Percentiles rank a stretch among this genome's conserved stretches.
These are phyloP conservation scores for Pseudochromis fuscus DNA, from an alignment of 2,797 vertebrate genomes.

Conservation along the genomic window DNA sequence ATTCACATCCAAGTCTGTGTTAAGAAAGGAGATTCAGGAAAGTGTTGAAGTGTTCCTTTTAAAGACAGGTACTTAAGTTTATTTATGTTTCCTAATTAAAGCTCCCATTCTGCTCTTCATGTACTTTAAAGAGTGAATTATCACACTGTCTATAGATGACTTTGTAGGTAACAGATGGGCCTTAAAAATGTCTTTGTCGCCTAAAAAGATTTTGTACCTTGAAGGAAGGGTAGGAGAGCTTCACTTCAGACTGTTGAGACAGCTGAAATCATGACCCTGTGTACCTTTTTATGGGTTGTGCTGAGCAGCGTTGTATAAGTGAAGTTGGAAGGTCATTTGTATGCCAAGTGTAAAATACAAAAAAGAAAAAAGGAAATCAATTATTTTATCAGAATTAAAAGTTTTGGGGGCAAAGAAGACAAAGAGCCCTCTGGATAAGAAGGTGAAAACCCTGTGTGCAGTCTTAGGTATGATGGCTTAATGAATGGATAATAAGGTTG, in stretches of 20 bases:
- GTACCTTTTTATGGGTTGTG: background rate
- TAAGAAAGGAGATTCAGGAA: background rate
- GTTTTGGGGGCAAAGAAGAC: conserved; percentile 33
- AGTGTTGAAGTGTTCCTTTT: conserved; percentile 6
- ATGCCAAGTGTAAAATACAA: background rate
- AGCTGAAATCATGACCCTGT: background rate
- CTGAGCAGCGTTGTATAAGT: background rate
- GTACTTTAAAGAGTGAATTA: conserved; percentile 33
- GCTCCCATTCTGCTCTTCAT: conserved; percentile 37
- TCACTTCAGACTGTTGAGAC: background rate
- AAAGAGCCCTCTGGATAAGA: conserved; percentile 30
- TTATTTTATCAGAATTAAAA: conserved; percentile 1
- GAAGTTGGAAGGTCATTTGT: background rate
- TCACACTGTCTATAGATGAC: conserved; percentile 4
- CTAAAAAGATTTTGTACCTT: background rate
- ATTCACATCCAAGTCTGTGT: background rate
- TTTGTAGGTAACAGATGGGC: conserved; percentile 39
- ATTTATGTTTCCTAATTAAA: conserved; percentile 54
- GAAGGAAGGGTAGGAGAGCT: background rate
- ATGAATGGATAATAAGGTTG: conserved; percentile 70
- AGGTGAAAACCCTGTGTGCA: conserved; percentile 38
- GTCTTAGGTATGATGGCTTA: conserved; percentile 55
- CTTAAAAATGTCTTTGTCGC: conserved; percentile 7
- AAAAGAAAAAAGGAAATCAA: background rate
- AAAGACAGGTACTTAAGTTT: conserved; percentile 19